Base-by-base conservation (phyloP, 2,797 vertebrate genomes). In the Zalophus californianus region DNA sequence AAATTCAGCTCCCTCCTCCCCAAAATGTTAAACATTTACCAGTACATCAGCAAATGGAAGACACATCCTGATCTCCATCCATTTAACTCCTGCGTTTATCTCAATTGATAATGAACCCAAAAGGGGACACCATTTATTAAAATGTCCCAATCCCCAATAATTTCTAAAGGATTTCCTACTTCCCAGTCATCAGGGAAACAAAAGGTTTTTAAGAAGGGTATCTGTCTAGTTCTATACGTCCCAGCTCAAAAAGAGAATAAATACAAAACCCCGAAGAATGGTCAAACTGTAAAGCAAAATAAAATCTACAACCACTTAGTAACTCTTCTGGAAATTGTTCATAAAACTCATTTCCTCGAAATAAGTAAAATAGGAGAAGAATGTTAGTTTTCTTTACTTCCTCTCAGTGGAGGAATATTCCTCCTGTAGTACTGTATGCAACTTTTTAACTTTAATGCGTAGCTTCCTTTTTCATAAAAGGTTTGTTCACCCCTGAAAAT, bases 381-480 rank as follows among this genome's bases (percentile, higher is more conserved):
- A 73, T 7, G 25, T 21, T 73, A 66, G 14, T 52, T 86, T 64
- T 78, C 44, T 75, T 91, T 54, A 29, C 21, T 64, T 92, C 29
- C 32, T 93, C 5, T 75, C 48, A 48, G 29, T 96, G 27, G 27
- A 27, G 27, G 27, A 62, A 29, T 62, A 32, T 62, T 44, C 77
- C 35, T 82, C 35, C 29, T 78, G 0, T 25, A 77, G 29, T 68
- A 92, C 29, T 78, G 87, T 82, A 29, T 27, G n/a, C 60, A 13
- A 72, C 23, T 87, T 95, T 64, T 54, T 85, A 58, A 84, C 38
- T 64, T 90, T 64, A 92, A 58, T 56, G 20, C 20, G 35, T 35
- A 94, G 23, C 62, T 82, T 94, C 38, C 64, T 90, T 87, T 86
- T 62, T 73, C 3, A 70, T 38, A 86, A 92, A 80, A 93, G 79